Evolutionary conservation across 2,113 vertebrate genomes (phyloP).

Genomic region (Ranitomeya imitator): DNA sequence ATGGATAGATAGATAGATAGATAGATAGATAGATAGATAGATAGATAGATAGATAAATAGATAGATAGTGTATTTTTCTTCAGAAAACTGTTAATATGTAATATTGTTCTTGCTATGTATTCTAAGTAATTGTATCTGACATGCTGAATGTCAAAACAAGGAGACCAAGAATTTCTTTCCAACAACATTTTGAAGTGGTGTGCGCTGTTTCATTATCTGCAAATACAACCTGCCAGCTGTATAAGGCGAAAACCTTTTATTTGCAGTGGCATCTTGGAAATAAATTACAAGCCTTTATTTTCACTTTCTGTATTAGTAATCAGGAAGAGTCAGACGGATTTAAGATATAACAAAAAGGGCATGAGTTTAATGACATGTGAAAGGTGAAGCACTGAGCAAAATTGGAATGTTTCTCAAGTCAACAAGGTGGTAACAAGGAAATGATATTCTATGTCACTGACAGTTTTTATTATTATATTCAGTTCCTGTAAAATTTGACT

Average conservation of each 20-base stretch:
- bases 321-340: constrained; percentile 39
- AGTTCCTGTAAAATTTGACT: neutral
- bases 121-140: constrained; percentile 8
- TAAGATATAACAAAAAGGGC: constrained; percentile 38
- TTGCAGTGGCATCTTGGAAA: constrained; percentile 50
- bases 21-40: too few species aligned
- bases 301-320: constrained; percentile 43
- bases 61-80: too few species aligned
- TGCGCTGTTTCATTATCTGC: constrained; percentile 49
- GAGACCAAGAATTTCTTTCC: constrained; percentile 40
- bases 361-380: constrained; percentile 50
- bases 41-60: too few species aligned
- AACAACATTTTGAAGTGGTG: constrained; percentile 41
- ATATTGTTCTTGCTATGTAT: constrained; percentile 28
- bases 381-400: constrained; percentile 31
- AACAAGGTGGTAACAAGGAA: constrained; percentile 2
- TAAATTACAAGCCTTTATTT: constrained; percentile 50
- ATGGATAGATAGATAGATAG: too few species aligned
- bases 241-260: constrained; percentile 30
- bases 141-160: constrained; percentile 47
- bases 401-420: constrained; percentile 37
- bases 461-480: neutral
- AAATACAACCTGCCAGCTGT: constrained; percentile 44
- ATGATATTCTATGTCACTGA: constrained; percentile 1
- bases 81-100: constrained; percentile 24